Evolutionary conservation across 2,888 invertebrate genomes (phyloP).

Genomic region (Macroteleia sp.): DNA sequence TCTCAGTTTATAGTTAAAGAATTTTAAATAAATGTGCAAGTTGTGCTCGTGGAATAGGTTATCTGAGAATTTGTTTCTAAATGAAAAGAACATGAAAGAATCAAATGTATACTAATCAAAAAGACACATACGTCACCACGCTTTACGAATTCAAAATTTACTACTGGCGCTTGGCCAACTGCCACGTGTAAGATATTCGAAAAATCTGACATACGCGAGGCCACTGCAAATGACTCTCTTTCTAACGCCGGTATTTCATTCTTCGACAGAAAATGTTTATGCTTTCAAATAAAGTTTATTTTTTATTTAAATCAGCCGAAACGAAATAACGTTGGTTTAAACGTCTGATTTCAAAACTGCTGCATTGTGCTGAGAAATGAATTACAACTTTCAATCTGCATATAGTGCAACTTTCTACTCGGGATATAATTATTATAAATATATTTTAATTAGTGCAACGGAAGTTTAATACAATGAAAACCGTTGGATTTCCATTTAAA

Average conservation of each 20-base stretch:
- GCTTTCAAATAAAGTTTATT: constrained; percentile 11
- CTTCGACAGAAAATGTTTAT: constrained; percentile 29
- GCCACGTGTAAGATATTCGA: constrained; percentile 62
- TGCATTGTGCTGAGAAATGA: too few relatives aligned
- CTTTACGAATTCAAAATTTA: constrained; percentile 32
- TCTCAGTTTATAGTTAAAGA: too few relatives aligned
- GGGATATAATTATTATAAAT: too few relatives aligned
- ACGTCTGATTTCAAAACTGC: background rate
- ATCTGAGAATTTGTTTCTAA: too few relatives aligned
- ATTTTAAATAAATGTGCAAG: too few relatives aligned
- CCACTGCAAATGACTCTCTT: constrained; percentile 49
- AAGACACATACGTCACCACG: constrained; percentile 16
- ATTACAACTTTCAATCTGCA: too few relatives aligned
- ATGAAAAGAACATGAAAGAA: constrained; percentile 5
- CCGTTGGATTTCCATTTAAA: too few relatives aligned
- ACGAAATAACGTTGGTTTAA: background rate
- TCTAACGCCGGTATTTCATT: constrained; percentile 41
- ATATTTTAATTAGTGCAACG: too few relatives aligned
- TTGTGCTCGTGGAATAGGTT: too few relatives aligned
- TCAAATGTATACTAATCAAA: constrained; percentile 20
- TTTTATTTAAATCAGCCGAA: background rate
- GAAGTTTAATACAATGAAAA: too few relatives aligned
- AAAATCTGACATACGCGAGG: constrained; percentile 57
- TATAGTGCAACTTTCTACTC: too few relatives aligned
- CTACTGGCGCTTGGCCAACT: constrained; percentile 34